These are phyloP conservation scores for Eulemur macaco DNA, from an alignment of 2,113 vertebrate genomes.

Conservation along the genomic window DNA sequence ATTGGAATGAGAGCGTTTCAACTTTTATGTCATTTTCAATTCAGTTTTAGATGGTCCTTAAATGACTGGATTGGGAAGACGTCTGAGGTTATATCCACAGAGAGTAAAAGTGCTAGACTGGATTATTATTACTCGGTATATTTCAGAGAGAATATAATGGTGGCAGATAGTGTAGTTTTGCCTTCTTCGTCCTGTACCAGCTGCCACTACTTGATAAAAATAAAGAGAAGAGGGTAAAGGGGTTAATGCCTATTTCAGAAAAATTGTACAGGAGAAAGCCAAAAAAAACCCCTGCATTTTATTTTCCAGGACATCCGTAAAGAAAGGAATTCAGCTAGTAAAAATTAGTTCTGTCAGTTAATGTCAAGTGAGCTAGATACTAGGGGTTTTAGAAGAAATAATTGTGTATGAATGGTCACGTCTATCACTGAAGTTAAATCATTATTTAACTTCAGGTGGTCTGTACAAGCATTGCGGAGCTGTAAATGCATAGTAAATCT, in stretches of 20 bases:
- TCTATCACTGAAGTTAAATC: background rate
- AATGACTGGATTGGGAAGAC: background rate
- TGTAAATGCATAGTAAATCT: background rate
- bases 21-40: background rate
- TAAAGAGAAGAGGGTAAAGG: background rate
- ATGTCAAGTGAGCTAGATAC: background rate
- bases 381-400: background rate
- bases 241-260: background rate
- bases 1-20: background rate
- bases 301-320: background rate
- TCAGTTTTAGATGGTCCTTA: background rate
- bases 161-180: background rate
- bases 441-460: background rate
- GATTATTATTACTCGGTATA: accelerated
- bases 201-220: background rate
- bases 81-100: background rate
- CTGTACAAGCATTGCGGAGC: background rate
- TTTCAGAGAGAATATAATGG: background rate
- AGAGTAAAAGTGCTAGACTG: background rate
- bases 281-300: background rate
- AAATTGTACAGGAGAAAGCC: background rate
- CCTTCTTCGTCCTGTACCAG: background rate
- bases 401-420: background rate
- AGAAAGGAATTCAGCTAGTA: background rate
- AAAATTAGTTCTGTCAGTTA: background rate